These are phyloP conservation scores for Mizuhopecten yessoensis DNA, from an alignment of 1,140 invertebrate genomes.

Conservation along the genomic window DNA sequence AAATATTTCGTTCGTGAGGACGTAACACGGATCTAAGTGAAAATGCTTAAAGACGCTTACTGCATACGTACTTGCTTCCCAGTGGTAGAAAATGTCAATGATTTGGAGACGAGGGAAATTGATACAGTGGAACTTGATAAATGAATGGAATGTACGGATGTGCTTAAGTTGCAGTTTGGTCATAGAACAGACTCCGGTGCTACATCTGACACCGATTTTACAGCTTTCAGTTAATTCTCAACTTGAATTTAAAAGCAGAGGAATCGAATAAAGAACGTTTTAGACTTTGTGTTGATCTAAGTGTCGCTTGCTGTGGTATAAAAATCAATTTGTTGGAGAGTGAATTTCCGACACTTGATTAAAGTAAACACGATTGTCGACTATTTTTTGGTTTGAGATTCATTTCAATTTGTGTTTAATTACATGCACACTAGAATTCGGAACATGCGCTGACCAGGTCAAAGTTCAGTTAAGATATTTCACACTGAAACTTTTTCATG, in stretches of 20 bases:
- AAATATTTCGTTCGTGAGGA: not conserved
- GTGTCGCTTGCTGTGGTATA: not conserved
- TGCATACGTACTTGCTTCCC: not conserved
- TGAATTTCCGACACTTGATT: not conserved
- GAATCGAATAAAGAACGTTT: not conserved
- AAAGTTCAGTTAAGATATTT: no score
- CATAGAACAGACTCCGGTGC: conserved; percentile 11
- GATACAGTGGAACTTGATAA: not conserved
- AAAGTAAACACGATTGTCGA: not conserved
- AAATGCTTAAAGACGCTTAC: conserved; percentile 26
- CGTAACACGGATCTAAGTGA: not conserved
- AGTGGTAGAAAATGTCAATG: not conserved
- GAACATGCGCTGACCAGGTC: no score
- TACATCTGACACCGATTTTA: not conserved
- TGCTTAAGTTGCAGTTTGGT: not conserved
- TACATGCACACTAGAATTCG: no score
- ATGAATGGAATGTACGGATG: not conserved
- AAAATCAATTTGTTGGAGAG: not conserved
- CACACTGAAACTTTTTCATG: no score
- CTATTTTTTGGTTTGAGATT: not conserved
- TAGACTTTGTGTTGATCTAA: not conserved
- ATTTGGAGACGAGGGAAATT: not conserved
- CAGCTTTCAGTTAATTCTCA: conserved; percentile 26
- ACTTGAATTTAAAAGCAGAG: conserved; percentile 26
- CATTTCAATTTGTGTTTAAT: no score